Base-by-base conservation (phyloP, 2,797 vertebrate species). In the Oryzias sinensis region DNA sequence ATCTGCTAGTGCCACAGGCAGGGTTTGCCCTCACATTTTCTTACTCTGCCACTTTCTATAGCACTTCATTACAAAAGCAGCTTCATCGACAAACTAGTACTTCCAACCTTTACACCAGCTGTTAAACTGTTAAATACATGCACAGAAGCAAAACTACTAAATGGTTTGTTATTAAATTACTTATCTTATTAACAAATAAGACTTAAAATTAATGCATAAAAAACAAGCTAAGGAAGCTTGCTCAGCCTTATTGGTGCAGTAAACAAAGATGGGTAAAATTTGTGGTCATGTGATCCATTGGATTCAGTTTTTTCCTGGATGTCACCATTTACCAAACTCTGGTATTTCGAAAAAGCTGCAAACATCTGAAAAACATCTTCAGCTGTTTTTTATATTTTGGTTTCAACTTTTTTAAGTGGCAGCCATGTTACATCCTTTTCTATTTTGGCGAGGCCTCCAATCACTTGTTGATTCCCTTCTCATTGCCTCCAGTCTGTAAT, bases 1-100 rank as follows among this genome's bases (percentile, higher is more conserved):
- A 85, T 89, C 87, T 89, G 84, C 84, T 72, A 63, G 54, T 81
- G 80, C 83, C 74, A 76, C 44, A 1, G 79, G 69, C 79, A 76
- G 43, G 58, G 61, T 68, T 63, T 66, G 59, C 60, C 47, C 45
- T 45, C 50, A 49, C 15, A 16, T 53, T 55, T 40, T 24, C 56
- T 70, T 17, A 9, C 42, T 43, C 43, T 47, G 64, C 56, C 51
- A 42, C 27, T 67, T 51, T 61, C 57, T 55, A 27, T 15, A 48
- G 56, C 56, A 62, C 80, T 61, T 63, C 11, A 5, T 45, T 18
- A n/a, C 13, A 51, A 29, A 17, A 25, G 20, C 51, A 27, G 49
- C 54, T 65, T 33, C 25, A 41, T 49, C 53, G 20, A 45, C 25
- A 33, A 47, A 37, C 33, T 37, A 3, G 11, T 11, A 9, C 33